phyloP scores from a whole-genome alignment of 2,113 vertebrate species.

The Meles meles region DNA sequence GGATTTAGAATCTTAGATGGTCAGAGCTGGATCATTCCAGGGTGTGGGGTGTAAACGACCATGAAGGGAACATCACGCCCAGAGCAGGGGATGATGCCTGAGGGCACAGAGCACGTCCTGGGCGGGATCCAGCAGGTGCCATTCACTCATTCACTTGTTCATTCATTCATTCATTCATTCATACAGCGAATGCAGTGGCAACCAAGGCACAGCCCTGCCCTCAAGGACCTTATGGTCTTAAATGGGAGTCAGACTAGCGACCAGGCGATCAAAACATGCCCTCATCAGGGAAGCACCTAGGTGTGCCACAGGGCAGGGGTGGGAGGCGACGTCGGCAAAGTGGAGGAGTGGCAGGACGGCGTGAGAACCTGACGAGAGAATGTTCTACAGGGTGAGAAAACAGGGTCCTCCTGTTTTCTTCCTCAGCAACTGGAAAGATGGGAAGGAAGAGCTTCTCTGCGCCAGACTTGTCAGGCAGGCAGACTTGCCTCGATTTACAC shows the following conservation, averaged over 20 bases:
- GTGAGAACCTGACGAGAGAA: background rate
- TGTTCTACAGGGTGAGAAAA: too few species aligned
- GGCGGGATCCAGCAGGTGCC: background rate
- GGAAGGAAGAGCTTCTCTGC: background rate
- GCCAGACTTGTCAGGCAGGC: background rate
- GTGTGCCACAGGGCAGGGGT: accelerated
- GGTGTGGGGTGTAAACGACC: background rate
- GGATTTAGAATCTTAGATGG: background rate
- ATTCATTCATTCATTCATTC: background rate
- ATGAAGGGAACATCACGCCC: background rate
- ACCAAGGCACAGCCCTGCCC: background rate
- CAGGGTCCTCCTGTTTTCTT: background rate
- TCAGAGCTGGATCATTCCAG: background rate
- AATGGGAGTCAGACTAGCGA: background rate
- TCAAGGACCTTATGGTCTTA: accelerated
- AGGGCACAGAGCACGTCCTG: background rate
- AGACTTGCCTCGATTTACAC: background rate
- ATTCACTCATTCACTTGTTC: accelerated
- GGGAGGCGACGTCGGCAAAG: background rate
- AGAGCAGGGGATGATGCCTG: background rate
- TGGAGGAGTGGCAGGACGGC: background rate
- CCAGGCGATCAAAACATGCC: background rate
- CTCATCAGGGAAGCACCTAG: background rate
- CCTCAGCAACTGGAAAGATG: background rate
- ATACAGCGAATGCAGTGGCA: too few species aligned